Evolutionary conservation across 2,797 vertebrate species (phyloP), one percentile per base, ranked within the genome.

Genomic region (Schizopygopsis pylzovi): DNA sequence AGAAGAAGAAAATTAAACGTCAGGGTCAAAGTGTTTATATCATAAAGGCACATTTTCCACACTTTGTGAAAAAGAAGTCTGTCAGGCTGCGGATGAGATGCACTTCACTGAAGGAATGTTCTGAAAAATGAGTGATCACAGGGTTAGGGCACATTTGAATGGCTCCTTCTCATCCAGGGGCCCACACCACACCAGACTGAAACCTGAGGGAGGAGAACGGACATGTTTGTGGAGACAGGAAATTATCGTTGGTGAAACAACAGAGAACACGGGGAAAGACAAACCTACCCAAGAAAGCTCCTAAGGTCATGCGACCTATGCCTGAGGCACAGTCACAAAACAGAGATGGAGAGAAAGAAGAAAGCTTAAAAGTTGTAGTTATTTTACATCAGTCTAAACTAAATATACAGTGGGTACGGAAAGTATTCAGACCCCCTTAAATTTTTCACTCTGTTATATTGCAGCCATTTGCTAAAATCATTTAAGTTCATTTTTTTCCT

Each of bases 211-310:
- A 84, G 67, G 28, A 85, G 83, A 85, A 85, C 71, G 41, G 71
- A 49, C 28, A 71, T 54, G 65, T 80, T 83, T 73, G 85, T 76
- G 80, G 12, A 80, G 22, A 70, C 1, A 49, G 37, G 22, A 9
- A 59, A 56, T 61, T 82, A 83, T 22, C 59, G n/a, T 41, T 12
- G 54, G 22, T 84, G 67, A 87, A 81, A 28, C 49, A 45, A 83
- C 67, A 80, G 81, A 49, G 28, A 33, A 33, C 28, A 68, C 47
- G 63, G 45, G 75, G 83, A 45, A 90, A 83, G 56, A 88, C 90
- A 92, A 84, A 97, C 97, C 93, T 97, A 98, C 97, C 97, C 94
- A 98, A 95, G 93, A 98, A 97, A 93, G 97, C 95, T 96, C 97
- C 96, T 89, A 97, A 95, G 89, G 97, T 97, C 88, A 97, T 95